These are phyloP conservation scores for Rhodophaea formosa DNA, from an alignment of 2,888 invertebrate genomes.

Conservation along the genomic window DNA sequence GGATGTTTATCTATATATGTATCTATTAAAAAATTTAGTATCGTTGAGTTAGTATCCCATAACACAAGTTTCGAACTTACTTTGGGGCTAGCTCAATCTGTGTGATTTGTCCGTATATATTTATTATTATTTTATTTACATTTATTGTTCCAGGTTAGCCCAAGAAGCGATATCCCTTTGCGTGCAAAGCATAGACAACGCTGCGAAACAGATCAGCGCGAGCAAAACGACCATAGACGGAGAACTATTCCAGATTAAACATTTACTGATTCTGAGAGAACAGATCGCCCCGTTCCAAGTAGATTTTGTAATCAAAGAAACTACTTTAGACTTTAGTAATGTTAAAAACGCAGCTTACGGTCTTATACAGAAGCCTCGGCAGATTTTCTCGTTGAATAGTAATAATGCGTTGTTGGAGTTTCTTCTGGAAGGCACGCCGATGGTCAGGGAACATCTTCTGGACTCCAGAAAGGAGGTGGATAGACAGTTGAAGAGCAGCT, in stretches of 20 bases:
- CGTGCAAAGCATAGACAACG: slow-evolving; percentile 92
- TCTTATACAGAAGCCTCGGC: slow-evolving; percentile 87
- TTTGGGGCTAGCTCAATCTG: too few species aligned
- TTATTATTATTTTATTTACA: too few species aligned
- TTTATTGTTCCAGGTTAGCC: slow-evolving; percentile 87
- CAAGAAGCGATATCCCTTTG: slow-evolving; percentile 97
- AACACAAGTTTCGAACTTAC: too few species aligned
- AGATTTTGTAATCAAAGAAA: slow-evolving; percentile 95
- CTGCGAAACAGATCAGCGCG: slow-evolving; percentile 88
- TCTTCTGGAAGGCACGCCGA: slow-evolving; percentile 94
- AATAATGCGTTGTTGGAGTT: slow-evolving; percentile 97
- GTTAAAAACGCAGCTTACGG: slow-evolving; percentile 92
- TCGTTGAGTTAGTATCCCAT: too few species aligned
- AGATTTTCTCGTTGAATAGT: slow-evolving; percentile 91
- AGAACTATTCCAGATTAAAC: slow-evolving; percentile 98
- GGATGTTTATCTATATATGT: too few species aligned
- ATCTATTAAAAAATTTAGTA: too few species aligned
- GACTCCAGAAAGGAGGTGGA: slow-evolving; percentile 99
- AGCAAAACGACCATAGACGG: slow-evolving; percentile 94
- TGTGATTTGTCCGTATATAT: too few species aligned
- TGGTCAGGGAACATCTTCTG: slow-evolving; percentile 93
- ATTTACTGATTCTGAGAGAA: slow-evolving; percentile 96
- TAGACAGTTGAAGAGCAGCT: slow-evolving; percentile 92
- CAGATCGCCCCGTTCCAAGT: slow-evolving; percentile 99
- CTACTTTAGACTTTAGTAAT: slow-evolving; percentile 95